Evolutionary conservation across 2,888 invertebrate species (phyloP).

Genomic region (Fragum whitleyi): DNA sequence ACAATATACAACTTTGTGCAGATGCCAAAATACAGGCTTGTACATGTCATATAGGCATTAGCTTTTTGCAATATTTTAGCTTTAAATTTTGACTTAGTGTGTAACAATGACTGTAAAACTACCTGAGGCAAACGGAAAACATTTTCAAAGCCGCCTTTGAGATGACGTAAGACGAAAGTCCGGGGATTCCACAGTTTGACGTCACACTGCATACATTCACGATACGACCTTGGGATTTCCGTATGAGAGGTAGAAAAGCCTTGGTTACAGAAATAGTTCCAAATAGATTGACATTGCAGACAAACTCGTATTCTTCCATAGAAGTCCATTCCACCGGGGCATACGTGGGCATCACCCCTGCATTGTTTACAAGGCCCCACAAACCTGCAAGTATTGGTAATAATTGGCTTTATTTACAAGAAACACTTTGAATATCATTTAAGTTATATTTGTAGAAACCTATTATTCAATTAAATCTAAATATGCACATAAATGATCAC

Average conservation of each 20-base stretch:
- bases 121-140: slow-evolving; percentile 79
- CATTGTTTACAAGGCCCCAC: slow-evolving; percentile 82
- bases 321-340: slow-evolving; percentile 82
- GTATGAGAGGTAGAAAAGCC: slow-evolving; percentile 75
- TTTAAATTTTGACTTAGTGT: too few species aligned
- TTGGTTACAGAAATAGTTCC: slow-evolving; percentile 81
- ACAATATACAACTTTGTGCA: too few species aligned
- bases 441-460: too few species aligned
- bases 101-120: too few species aligned
- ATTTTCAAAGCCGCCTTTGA: slow-evolving; percentile 80
- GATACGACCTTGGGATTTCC: slow-evolving; percentile 74
- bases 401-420: too few species aligned
- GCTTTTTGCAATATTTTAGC: too few species aligned
- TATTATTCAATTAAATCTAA: too few species aligned
- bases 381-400: slow-evolving; percentile 73
- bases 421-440: too few species aligned
- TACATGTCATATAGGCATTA: too few species aligned
- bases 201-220: slow-evolving; percentile 78
- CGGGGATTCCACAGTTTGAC: slow-evolving; percentile 67
- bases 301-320: slow-evolving; percentile 78
- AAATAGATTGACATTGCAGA: slow-evolving; percentile 79
- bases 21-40: too few species aligned
- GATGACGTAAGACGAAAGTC: slow-evolving; percentile 70
- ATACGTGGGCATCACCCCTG: slow-evolving; percentile 74
- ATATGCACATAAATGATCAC: too few species aligned